Percentiles rank a stretch among this genome's conserved stretches.
phyloP scores from a whole-genome alignment of 2,888 invertebrate genomes.

The Clunio marinus region DNA sequence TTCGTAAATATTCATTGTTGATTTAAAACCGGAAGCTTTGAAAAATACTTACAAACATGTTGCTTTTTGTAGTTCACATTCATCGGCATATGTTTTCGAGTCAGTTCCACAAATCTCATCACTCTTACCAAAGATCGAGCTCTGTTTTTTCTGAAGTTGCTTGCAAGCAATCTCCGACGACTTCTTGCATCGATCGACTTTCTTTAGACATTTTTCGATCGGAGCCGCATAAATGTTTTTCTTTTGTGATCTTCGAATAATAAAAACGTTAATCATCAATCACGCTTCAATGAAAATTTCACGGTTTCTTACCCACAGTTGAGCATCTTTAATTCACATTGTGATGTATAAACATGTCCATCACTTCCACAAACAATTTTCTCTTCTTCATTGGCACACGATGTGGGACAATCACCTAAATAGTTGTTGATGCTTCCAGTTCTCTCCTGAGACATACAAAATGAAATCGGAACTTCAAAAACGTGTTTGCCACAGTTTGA shows the following conservation, averaged over 20 bases:
- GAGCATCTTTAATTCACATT: conserved; percentile 83
- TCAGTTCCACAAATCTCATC: conserved; percentile 89
- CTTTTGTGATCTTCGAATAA: conserved; percentile 28
- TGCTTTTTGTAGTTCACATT: conserved; percentile 76
- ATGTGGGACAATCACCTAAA: conserved; percentile 63
- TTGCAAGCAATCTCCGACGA: conserved; percentile 53
- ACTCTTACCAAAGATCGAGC: conserved; percentile 50
- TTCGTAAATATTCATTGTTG: too few species aligned
- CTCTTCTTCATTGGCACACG: conserved; percentile 57
- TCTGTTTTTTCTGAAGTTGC: neutral
- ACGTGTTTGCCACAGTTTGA: conserved; percentile 92
- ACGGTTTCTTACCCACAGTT: conserved; percentile 73
- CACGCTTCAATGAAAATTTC: neutral
- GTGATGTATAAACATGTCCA: conserved; percentile 79
- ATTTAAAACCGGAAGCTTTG: neutral
- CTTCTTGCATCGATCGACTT: conserved; percentile 71
- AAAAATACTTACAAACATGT: conserved; percentile 69
- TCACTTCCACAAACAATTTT: conserved; percentile 78
- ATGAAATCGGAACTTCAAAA: conserved; percentile 87
- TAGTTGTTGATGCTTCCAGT: conserved; percentile 57
- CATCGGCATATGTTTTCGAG: conserved; percentile 76
- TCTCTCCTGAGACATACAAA: conserved; percentile 74
- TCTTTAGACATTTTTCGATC: conserved; percentile 73
- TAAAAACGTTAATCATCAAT: neutral
- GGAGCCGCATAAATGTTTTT: conserved; percentile 47